Evolutionary conservation across 2,888 invertebrate species (phyloP).

Genomic region (Malthinus seriepunctatus): DNA sequence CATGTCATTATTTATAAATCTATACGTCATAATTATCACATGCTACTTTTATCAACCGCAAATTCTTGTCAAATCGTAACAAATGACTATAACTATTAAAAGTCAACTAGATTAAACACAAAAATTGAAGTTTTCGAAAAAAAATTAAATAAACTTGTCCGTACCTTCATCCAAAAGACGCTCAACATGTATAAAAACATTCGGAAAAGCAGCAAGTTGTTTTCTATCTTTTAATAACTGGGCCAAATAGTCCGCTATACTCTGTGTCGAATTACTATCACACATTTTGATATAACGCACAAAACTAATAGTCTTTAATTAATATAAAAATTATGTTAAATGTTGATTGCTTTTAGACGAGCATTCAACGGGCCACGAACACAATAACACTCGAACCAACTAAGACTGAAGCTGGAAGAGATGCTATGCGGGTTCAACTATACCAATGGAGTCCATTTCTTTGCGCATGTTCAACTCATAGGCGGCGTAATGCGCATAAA

Average conservation of each 20-base stretch:
- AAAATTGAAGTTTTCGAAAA: constrained; percentile 13
- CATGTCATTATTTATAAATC: constrained; percentile 23
- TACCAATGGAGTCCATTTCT: constrained; percentile 12
- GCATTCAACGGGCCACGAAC: constrained; percentile 27
- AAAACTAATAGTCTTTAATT: constrained; percentile 9
- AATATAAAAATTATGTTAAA: not conserved
- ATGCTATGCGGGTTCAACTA: constrained; percentile 17
- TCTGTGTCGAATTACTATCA: constrained; percentile 75
- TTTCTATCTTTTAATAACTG: constrained; percentile 99
- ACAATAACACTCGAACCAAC: constrained; percentile 18
- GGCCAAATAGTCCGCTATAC: constrained; percentile 99
- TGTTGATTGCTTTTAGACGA: constrained; percentile 18
- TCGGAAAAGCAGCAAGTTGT: constrained; percentile 99
- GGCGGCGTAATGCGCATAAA: constrained; percentile 20
- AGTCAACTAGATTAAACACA: not conserved
- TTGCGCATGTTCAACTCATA: constrained; percentile 23
- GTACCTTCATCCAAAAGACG: constrained; percentile 99
- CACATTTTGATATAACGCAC: constrained; percentile 46
- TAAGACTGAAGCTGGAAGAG: constrained; percentile 21
- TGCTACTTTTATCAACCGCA: constrained; percentile 41
- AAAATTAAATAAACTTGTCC: constrained; percentile 38
- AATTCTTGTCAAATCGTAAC: constrained; percentile 25
- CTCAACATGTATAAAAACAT: constrained; percentile 99
- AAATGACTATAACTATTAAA: constrained; percentile 1
- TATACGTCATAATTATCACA: constrained; percentile 44